Conservation (phyloP, 2,888 invertebrate genomes). For the Altica lythri region DNA sequence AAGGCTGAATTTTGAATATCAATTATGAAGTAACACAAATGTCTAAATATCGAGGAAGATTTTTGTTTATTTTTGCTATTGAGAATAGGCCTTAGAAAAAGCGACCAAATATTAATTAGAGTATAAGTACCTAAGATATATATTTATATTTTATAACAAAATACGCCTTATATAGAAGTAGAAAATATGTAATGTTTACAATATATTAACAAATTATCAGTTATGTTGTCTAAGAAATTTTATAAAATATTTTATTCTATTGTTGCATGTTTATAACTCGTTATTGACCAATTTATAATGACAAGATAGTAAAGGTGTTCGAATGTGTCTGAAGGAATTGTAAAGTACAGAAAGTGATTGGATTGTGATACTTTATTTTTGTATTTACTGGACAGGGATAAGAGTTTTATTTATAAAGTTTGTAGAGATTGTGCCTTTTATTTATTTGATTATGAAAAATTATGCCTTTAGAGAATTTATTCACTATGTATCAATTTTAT, state of each 20-base stretch:
- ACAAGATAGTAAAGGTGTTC: constrained; percentile 34
- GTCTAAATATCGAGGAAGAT: constrained; percentile 18
- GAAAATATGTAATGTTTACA: constrained; percentile 39
- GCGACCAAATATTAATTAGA: constrained; percentile 50
- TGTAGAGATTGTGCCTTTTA: constrained; percentile 57
- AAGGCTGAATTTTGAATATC: constrained; percentile 31
- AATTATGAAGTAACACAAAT: constrained; percentile 29
- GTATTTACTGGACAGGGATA: constrained; percentile 49
- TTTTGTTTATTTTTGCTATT: constrained; percentile 35
- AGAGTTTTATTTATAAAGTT: constrained; percentile 49
- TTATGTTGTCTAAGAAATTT: constrained; percentile 43
- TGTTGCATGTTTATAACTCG: constrained; percentile 38
- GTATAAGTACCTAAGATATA: constrained; percentile 30
- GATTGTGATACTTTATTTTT: constrained; percentile 59
- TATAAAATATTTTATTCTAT: constrained; percentile 43
- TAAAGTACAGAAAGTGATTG: constrained; percentile 42
- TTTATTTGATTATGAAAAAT: constrained; percentile 52
- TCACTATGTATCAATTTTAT: constrained; percentile 52
- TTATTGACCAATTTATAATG: constrained; percentile 42
- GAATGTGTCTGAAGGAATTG: constrained; percentile 36
- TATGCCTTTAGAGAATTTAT: constrained; percentile 50
- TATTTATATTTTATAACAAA: constrained; percentile 47
- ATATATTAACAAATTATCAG: constrained; percentile 36
- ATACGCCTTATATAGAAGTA: constrained; percentile 53
- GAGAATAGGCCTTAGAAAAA: constrained; percentile 42